Percentiles rank a stretch among this genome's conserved stretches.
Evolutionary conservation across 2,888 invertebrate genomes (phyloP).

Genomic region (Caenorhabditis imperialis): DNA sequence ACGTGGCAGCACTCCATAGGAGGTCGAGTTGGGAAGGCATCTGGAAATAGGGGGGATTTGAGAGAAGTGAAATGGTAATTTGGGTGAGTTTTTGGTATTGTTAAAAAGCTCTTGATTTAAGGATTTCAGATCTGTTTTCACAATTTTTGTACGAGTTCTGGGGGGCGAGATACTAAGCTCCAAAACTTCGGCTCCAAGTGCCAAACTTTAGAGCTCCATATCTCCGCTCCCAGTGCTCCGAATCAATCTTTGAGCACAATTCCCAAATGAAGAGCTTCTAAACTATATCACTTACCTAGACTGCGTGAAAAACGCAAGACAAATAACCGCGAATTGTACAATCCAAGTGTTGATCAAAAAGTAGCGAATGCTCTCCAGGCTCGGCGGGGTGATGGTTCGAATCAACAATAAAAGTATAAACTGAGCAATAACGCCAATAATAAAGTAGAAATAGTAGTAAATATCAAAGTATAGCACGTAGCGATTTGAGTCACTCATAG

Average conservation of each 20-base stretch:
- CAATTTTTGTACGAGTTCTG: too few species aligned
- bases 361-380: slow-evolving; percentile 29
- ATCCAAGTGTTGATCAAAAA: slow-evolving; percentile 40
- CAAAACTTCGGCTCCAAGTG: too few species aligned
- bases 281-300: slow-evolving; percentile 13
- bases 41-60: slow-evolving; percentile 9
- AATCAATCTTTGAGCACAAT: too few species aligned
- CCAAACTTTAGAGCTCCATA: too few species aligned
- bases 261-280: too few species aligned
- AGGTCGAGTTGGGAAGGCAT: slow-evolving; percentile 32
- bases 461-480: slow-evolving; percentile 34
- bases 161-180: too few species aligned
- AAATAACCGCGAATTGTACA: slow-evolving; percentile 31
- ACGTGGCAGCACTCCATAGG: slow-evolving; percentile 41
- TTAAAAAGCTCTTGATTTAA: too few species aligned
- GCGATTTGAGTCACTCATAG: slow-evolving; percentile 32
- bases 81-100: too few species aligned
- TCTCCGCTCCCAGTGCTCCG: too few species aligned
- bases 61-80: too few species aligned
- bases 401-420: slow-evolving; percentile 17
- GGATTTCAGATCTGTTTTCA: too few species aligned
- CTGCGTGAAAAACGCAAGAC: slow-evolving; percentile 27
- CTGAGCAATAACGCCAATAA: slow-evolving; percentile 30
- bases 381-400: slow-evolving; percentile 27
- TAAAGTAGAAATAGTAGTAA: slow-evolving; percentile 38